These are phyloP conservation scores for Kryphioiulus occultus DNA, from an alignment of 2,888 invertebrate genomes.

Conservation along the genomic window DNA sequence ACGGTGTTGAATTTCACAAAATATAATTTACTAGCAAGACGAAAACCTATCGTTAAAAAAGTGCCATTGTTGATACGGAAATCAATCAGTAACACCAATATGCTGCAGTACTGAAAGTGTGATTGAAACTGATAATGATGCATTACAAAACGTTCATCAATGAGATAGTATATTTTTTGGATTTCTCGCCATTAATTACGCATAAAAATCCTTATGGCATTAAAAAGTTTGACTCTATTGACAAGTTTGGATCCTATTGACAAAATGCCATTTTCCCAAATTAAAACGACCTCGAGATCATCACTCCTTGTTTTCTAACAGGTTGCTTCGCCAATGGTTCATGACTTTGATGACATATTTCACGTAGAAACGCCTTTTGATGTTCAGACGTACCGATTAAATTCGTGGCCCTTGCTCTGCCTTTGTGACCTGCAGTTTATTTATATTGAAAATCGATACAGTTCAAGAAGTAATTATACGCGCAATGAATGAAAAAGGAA, in stretches of 20 bases:
- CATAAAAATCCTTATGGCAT: neutral
- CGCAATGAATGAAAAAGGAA: neutral
- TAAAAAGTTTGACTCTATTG: neutral
- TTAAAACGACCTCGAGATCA: neutral
- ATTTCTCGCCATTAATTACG: no score
- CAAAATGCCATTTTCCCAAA: neutral
- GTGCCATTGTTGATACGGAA: no score
- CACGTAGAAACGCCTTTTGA: neutral
- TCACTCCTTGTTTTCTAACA: neutral
- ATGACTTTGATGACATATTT: neutral
- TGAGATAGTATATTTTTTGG: no score
- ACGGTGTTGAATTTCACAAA: no score
- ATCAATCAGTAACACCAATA: no score
- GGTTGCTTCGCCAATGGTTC: neutral
- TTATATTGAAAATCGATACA: neutral
- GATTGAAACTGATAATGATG: no score
- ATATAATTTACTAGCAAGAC: no score
- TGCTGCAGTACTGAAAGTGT: no score
- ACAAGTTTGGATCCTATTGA: neutral
- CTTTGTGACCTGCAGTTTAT: neutral
- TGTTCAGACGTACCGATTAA: neutral
- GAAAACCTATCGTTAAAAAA: no score
- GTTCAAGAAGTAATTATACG: neutral
- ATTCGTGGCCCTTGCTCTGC: neutral
- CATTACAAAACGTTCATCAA: no score